Evolutionary conservation across 2,113 vertebrate species (phyloP), one percentile per base, ranked within the genome.

Genomic region (Pica pica): DNA sequence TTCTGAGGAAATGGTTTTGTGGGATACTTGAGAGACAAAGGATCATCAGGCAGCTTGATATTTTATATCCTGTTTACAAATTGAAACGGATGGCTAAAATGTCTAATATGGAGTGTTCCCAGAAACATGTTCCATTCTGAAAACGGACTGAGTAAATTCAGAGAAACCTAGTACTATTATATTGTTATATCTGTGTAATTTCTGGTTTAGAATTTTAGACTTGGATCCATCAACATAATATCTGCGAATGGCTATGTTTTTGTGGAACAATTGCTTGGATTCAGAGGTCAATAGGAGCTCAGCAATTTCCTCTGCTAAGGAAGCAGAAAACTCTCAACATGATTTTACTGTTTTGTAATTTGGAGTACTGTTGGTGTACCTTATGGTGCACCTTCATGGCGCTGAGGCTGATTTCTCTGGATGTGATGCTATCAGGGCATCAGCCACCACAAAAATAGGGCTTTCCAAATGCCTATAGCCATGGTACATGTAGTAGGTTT

Each of bases 51-150:
- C 92, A 91, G 63, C 75, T 91, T 89, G 27, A 44, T 85, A 39
- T 33, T 94, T 83, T 91, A 50, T 88, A 85, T 85, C 50, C 71
- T 88, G 67, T 94, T 92, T 90, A 83, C 71, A 81, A 69, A 93
- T 65, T 65, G 57, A 83, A 91, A 83, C 1, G 15, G 76, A 46
- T 90, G 79, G 78, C 55, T 90, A 59, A 94, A 87, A 84, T 87
- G 61, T 75, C 74, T 79, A 87, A 47, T 42, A 35, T 5, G 20
- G 55, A 76, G 20, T n/a, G 47, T 88, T 93, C 67, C 49, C 75
- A 93, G 78, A 67, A 91, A 50, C 2, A 0, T 41, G n/a, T n/a
- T 91, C 35, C 33, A 4, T 64, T 95, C 79, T 90, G 73, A 88
- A 91, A 88, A 46, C 21, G 68, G 28, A 26, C 46, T 9, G 20